Base-by-base conservation (phyloP, 2,113 vertebrate genomes). In the Gobiocypris rarus region DNA sequence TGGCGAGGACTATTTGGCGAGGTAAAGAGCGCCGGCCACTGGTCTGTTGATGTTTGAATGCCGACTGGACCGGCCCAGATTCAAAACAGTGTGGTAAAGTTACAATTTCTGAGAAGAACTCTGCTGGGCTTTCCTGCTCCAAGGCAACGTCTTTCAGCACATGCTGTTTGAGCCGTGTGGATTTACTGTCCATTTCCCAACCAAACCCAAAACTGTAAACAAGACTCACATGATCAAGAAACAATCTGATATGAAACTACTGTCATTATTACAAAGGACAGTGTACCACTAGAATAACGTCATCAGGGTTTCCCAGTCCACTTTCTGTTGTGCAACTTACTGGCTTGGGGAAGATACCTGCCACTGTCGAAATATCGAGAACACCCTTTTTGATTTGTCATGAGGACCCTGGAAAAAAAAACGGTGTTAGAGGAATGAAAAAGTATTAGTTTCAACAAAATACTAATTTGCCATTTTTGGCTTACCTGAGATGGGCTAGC, bases 321-420 rank as follows among this genome's bases (percentile, higher is more conserved):
- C 34, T 45, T 38, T 31, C 26, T 22, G 75, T 61, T 83, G 76
- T 81, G 43, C 2, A 3, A 2, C 19, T 45, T 89, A 96, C 88
- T 93, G 95, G 85, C 94, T 92, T 31, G 94, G 91, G n/a, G 93
- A 91, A 50, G 92, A 86, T 41, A 93, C 93, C 89, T 97, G 96
- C 96, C 96, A 98, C 88, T 98, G 97, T 9, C 95, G 95, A 90
- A 98, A 97, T 88, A 98, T 98, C 85, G 95, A 95, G 91, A 98
- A 98, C 11, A 99, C 96, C 69, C 96, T 97, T 92, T 95, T 95
- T 82, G 97, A 97, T 54, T 98, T 98, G 88, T 96, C 96, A 0
- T 93, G 96, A 59, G 97, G 95, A 43, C 92, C 95, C 98, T 99
- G 84, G 5, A 67, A 79, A 6, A 65, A 14, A 50, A 1, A 34